phyloP scores from a whole-genome alignment of 1,140 invertebrate genomes.

The Choristoneura fumiferana region DNA sequence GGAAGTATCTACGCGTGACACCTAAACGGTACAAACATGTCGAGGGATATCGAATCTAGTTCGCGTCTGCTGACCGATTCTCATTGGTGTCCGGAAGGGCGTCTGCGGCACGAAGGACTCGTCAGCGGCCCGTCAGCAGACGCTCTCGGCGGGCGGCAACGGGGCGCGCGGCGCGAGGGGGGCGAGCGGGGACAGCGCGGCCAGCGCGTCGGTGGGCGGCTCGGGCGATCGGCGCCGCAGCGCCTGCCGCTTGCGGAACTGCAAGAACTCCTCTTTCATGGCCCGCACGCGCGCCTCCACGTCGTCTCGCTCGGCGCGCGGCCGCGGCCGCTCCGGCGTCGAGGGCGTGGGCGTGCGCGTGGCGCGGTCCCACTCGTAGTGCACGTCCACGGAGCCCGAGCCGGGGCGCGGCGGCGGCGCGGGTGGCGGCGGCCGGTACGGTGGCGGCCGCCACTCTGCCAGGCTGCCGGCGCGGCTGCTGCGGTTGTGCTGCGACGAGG shows the following conservation, averaged over 20 bases:
- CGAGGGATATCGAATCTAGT: conserved; percentile 22
- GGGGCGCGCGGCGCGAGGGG: conserved; percentile 81
- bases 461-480: conserved; percentile 85
- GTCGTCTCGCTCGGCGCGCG: conserved; percentile 81
- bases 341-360: conserved; percentile 87
- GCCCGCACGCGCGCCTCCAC: conserved; percentile 94
- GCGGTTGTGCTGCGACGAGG: conserved; percentile 82
- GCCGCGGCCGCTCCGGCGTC: conserved; percentile 79
- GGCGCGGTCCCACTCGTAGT: conserved; percentile 95
- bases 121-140: conserved; percentile 39
- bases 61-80: background rate
- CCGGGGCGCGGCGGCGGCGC: conserved; percentile 68
- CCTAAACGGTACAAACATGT: conserved; percentile 4
- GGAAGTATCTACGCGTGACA: conserved; percentile 10
- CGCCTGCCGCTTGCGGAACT: conserved; percentile 93
- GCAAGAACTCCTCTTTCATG: conserved; percentile 97
- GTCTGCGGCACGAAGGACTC: too few relatives aligned
- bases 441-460: conserved; percentile 87
- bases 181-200: conserved; percentile 35
- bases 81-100: conserved; percentile 25
- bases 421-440: conserved; percentile 85
- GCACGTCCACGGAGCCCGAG: conserved; percentile 92
- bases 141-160: conserved; percentile 66
- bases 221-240: conserved; percentile 83
- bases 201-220: conserved; percentile 80